phyloP scores from a whole-genome alignment of 2,888 invertebrate species.

The Lamellibrachia columna region DNA sequence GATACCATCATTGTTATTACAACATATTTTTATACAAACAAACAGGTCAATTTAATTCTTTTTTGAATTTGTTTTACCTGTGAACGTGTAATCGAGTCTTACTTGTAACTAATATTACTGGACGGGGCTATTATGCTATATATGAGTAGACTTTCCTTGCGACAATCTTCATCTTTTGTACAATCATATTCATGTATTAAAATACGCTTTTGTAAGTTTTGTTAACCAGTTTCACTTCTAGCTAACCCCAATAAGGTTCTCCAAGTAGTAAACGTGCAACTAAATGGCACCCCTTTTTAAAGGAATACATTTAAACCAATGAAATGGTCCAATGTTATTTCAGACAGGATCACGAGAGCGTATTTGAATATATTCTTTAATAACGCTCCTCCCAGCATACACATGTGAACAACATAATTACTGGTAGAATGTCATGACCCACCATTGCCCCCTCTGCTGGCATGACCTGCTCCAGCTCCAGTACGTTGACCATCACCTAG shows the following conservation, averaged over 20 bases:
- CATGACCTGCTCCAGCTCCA: constrained; percentile 50
- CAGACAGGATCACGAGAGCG: neutral
- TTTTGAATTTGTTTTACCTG: constrained; percentile 46
- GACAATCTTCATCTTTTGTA: too few species aligned
- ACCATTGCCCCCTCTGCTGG: constrained; percentile 43
- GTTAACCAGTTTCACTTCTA: too few species aligned
- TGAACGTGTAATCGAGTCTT: constrained; percentile 25
- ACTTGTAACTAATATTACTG: too few species aligned
- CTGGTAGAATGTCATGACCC: neutral
- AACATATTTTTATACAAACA: neutral
- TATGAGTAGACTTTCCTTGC: too few species aligned
- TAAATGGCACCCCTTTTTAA: too few species aligned
- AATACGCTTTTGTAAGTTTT: too few species aligned
- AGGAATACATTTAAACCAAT: too few species aligned
- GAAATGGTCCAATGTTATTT: too few species aligned
- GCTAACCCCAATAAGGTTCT: too few species aligned
- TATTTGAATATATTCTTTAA: neutral
- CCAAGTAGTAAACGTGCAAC: too few species aligned
- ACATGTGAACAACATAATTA: neutral
- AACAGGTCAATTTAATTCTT: constrained; percentile 36
- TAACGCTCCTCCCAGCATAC: neutral
- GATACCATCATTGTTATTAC: neutral
- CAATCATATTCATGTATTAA: too few species aligned
- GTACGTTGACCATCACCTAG: constrained; percentile 36
- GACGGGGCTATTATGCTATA: too few species aligned